Evolutionary conservation across 2,888 invertebrate genomes (phyloP), one percentile per base, ranked within the genome.

Genomic region (Criorhina ranunculi): DNA sequence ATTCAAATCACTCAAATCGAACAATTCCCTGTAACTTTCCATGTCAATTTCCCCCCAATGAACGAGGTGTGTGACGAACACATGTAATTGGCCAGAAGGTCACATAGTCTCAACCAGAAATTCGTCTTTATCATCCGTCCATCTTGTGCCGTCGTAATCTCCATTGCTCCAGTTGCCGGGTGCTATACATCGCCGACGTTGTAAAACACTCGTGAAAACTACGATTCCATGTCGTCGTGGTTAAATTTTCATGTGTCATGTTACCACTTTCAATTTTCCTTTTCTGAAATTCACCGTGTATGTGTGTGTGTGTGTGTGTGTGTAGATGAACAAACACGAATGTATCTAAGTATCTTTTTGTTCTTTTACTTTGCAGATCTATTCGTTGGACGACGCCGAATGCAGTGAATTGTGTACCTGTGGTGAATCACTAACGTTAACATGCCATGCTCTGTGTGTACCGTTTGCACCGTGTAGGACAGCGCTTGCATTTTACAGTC

Each of bases 331-430:
- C 69, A 42, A 76, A 49, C 69, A 69, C 55, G 66, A 60, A 66
- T 77, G 77, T 82, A 72, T 78, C 82, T 73, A 78, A 82, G 82
- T 77, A 77, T 77, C 77, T 72, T 46, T 66, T 82, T 81, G 40
- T 70, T 59, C 12, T 60, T 53, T 46, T 77, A 31, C 40, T 75
- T 24, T 89, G 67, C 88, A 91, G 92, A 91, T 91, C 88, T 91
- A 91, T 88, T 91, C 91, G 49, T 88, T 96, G 89, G 96, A 97
- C 87, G 97, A 97, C 89, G 95, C 96, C 33, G 97, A 97, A 90
- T 98, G 97, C 92, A 97, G 97, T 44, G 97, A 97, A 92, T 94
- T 98, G 75, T 98, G 98, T 92, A 95, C 96, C 88, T 98, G 98
- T 90, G 95, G 96, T 89, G 93, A 95, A 79, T 95, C 95, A 0